These are phyloP conservation scores for Papilio protenor DNA, from an alignment of 2,888 invertebrate species.

Conservation along the genomic window DNA sequence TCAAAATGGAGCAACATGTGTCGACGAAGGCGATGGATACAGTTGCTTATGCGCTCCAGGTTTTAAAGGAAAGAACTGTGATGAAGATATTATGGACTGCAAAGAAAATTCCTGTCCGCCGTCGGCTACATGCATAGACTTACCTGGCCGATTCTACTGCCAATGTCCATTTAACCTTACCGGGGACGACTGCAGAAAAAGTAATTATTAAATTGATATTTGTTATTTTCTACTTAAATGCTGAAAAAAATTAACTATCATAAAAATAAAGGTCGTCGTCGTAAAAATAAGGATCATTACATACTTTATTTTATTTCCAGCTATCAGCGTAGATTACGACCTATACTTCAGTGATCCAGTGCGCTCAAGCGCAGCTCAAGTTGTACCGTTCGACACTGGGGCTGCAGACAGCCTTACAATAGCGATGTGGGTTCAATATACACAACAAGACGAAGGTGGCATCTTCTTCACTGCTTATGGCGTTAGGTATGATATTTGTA, in stretches of 20 bases:
- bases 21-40: conserved; percentile 93
- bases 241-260: conserved; percentile 41
- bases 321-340: conserved; percentile 99
- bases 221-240: conserved; percentile 29
- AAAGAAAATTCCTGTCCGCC: conserved; percentile 97
- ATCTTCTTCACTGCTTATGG: conserved; percentile 97
- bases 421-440: conserved; percentile 98
- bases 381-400: conserved; percentile 94
- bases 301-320: conserved; percentile 78
- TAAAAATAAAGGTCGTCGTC: background rate
- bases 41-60: conserved; percentile 94
- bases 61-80: conserved; percentile 91
- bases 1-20: conserved; percentile 96
- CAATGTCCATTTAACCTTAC: conserved; percentile 98
- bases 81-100: conserved; percentile 95
- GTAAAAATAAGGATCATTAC: background rate
- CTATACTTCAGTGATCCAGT: conserved; percentile 96
- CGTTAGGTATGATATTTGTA: conserved; percentile 86
- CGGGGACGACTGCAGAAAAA: conserved; percentile 98
- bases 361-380: conserved; percentile 95
- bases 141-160: conserved; percentile 96
- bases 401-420: conserved; percentile 92
- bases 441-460: conserved; percentile 95
- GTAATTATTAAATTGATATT: conserved; percentile 74
- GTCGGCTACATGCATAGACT: conserved; percentile 95